phyloP scores from a whole-genome alignment of 2,888 invertebrate species.

The Aplocera efformata region DNA sequence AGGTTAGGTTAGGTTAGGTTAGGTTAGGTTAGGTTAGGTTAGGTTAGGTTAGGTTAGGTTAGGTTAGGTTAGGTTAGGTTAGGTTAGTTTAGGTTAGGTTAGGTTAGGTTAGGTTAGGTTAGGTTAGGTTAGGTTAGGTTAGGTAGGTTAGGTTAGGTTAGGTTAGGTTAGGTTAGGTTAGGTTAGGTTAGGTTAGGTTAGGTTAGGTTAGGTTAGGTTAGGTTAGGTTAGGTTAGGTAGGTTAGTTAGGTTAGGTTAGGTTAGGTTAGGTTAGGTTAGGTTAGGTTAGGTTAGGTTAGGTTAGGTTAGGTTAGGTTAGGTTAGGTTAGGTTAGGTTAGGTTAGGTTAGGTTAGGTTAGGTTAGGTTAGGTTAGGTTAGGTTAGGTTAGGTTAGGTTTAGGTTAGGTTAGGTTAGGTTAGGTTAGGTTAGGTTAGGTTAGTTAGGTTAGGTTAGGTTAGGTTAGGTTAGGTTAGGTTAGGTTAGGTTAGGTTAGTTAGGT shows the following conservation, averaged over 20 bases:
- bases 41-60: slow-evolving; percentile 10
- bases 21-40: slow-evolving; percentile 16
- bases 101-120: slow-evolving; percentile 7
- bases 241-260: slow-evolving; percentile 21
- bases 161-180: slow-evolving; percentile 1
- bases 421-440: slow-evolving; percentile 26
- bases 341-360: slow-evolving; percentile 20
- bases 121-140: not conserved
- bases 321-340: slow-evolving; percentile 17
- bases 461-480: slow-evolving; percentile 26
- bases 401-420: slow-evolving; percentile 24
- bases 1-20: slow-evolving; percentile 12
- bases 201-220: slow-evolving; percentile 20
- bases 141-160: slow-evolving; percentile 5
- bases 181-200: slow-evolving; percentile 15
- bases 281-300: slow-evolving; percentile 19
- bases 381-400: slow-evolving; percentile 17
- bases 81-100: slow-evolving; percentile 6
- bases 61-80: slow-evolving; percentile 3
- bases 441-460: slow-evolving; percentile 26
- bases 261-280: slow-evolving; percentile 22
- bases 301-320: slow-evolving; percentile 18
- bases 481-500: slow-evolving; percentile 30
- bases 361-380: slow-evolving; percentile 20
- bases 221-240: slow-evolving; percentile 22